Evolutionary conservation across 2,888 invertebrate genomes (phyloP), one percentile per base, ranked within the genome.

Genomic region (Nemotelus nigrinus): DNA sequence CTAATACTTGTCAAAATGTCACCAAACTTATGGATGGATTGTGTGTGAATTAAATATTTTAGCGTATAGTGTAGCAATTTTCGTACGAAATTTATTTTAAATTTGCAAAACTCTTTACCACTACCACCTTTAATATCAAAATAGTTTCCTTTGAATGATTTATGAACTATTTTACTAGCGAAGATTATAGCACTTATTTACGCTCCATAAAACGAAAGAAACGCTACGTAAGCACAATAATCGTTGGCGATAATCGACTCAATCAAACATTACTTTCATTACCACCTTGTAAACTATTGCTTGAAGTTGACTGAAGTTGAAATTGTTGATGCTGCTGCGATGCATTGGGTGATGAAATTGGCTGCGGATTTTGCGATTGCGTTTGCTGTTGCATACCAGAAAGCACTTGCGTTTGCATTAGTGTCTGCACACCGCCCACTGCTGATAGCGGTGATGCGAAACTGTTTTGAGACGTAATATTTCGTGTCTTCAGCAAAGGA

Each of bases 401-500:
- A 41, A 6, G 78, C 41, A 57, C 57, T 65, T 84, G 82, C 77
- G 84, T 84, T 64, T 84, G 83, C 39, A 8, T 39, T n/a, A 47
- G 3, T 76, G 86, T 83, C 78, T 85, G 58, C 50, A 68, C 84
- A 50, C 85, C 83, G 47, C 85, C 84, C 81, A 83, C 84, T 82
- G 85, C 86, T 81, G 85, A 84, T 81, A 85, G 86, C 80, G 86
- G 85, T 85, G 85, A 87, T 81, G 85, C 86, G 80, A 87, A 85
- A 82, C 87, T 87, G 82, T 84, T 86, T 82, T 87, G 87, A 79
- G 91, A 90, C 82, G 90, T 91, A 67, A 94, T 91, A 84, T 94
- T 93, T 71, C 94, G 90, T 82, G 94, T 94, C 86, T 95, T 96
- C 72, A 93, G 89, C 76, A 96, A 89, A 6, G 95, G 95, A 78